These are phyloP conservation scores for Hypsibius dujardini DNA, from an alignment of 1,140 invertebrate genomes.

Conservation along the genomic window DNA sequence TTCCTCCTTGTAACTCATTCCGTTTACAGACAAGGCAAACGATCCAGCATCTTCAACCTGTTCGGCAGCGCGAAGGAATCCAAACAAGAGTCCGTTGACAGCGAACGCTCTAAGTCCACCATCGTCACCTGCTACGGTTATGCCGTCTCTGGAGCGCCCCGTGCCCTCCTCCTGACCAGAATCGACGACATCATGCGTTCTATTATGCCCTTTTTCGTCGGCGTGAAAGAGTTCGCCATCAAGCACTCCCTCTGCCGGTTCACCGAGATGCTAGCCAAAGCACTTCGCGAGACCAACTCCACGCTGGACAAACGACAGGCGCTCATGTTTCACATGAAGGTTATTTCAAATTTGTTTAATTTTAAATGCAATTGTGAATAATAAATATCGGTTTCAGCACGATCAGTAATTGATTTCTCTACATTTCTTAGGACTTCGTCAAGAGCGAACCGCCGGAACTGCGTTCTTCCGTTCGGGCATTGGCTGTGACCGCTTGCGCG, in stretches of 20 bases:
- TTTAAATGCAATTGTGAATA: too few relatives aligned
- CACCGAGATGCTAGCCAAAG: constrained; percentile 3
- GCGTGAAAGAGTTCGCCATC: not conserved
- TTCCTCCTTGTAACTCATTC: too few relatives aligned
- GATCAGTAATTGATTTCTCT: too few relatives aligned
- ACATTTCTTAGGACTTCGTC: too few relatives aligned
- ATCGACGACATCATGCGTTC: not conserved
- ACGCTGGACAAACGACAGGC: not conserved
- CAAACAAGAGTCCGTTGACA: constrained; percentile 33
- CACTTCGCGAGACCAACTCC: not conserved
- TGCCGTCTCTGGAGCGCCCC: constrained; percentile 23
- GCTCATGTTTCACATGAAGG: not conserved
- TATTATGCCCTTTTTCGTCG: not conserved
- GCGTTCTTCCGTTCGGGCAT: not conserved
- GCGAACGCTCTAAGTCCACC: constrained; percentile 41
- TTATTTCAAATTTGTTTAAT: too few relatives aligned
- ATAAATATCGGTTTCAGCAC: too few relatives aligned
- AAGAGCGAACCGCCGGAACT: not conserved
- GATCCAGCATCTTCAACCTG: constrained; percentile 24
- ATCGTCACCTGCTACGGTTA: constrained; percentile 44
- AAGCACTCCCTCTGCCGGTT: constrained; percentile 1
- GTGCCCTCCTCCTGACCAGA: not conserved
- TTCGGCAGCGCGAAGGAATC: constrained; percentile 19
- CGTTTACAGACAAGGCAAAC: constrained; percentile 25
- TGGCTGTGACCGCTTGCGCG: not conserved